Percentiles rank a stretch among this genome's conserved stretches.
phyloP scores from a whole-genome alignment of 2,888 invertebrate genomes.

The Crocallis elinguaria region DNA sequence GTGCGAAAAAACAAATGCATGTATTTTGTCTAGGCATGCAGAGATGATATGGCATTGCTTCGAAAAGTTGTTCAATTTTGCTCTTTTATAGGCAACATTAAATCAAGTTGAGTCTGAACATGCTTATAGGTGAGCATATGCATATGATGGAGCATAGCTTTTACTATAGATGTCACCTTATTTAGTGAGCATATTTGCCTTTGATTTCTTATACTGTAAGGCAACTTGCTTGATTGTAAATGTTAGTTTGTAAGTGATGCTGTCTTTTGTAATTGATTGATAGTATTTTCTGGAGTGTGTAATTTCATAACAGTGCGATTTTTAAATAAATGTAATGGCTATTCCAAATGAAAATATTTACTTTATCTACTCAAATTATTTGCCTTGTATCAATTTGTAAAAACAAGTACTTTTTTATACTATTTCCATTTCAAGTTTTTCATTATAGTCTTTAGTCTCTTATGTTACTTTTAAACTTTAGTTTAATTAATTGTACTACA shows the following conservation, averaged over 20 bases:
- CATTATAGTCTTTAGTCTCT: neutral
- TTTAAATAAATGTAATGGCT: neutral
- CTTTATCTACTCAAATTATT: neutral
- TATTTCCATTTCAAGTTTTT: neutral
- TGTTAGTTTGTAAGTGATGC: slow-evolving; percentile 6
- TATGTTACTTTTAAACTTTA: neutral
- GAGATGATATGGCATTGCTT: too few relatives aligned
- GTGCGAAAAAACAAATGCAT: too few relatives aligned
- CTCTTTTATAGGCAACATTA: too few relatives aligned
- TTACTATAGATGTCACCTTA: too few relatives aligned
- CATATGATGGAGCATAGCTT: too few relatives aligned
- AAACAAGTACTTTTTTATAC: neutral
- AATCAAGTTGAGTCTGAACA: too few relatives aligned
- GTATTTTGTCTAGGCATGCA: too few relatives aligned
- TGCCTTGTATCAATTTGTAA: neutral
- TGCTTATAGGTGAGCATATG: too few relatives aligned
- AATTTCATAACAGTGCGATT: neutral
- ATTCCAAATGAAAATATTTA: neutral
- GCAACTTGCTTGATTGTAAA: slow-evolving; percentile 4
- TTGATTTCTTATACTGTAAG: neutral
- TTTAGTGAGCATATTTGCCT: too few relatives aligned
- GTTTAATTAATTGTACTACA: slow-evolving; percentile 1
- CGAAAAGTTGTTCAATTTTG: too few relatives aligned
- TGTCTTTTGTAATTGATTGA: neutral
- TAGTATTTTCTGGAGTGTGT: slow-evolving; percentile 2